Percentiles rank a stretch among this genome's conserved stretches.
Conservation (phyloP, 2,888 invertebrate species). For the Stenurella melanura region DNA sequence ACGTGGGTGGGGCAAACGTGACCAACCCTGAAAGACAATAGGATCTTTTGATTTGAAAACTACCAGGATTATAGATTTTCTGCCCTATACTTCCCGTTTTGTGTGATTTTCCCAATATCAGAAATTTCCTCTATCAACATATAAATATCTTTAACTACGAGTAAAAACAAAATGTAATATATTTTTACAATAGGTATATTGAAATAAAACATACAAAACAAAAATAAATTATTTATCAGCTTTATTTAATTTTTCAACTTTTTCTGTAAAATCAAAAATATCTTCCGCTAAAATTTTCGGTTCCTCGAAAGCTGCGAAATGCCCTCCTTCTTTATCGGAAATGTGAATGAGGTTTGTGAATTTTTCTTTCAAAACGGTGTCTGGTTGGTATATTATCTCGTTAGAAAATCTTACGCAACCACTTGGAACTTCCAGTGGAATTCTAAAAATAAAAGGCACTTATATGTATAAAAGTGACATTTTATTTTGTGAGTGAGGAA, state of each 20-base stretch:
- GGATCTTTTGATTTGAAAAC: too few relatives aligned
- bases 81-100: too few relatives aligned
- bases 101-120: too few relatives aligned
- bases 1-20: too few relatives aligned
- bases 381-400: constrained; percentile 79
- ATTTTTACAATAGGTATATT: background rate
- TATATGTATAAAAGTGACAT: too few relatives aligned
- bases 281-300: constrained; percentile 46
- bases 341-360: constrained; percentile 47
- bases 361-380: constrained; percentile 62
- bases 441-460: constrained; percentile 70
- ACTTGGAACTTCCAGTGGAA: constrained; percentile 81
- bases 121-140: too few relatives aligned
- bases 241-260: constrained; percentile 35
- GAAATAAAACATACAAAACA: background rate
- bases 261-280: constrained; percentile 48
- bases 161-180: background rate
- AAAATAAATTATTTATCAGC: background rate
- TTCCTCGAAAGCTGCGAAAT: constrained; percentile 48
- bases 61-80: too few relatives aligned
- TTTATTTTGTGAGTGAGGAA: too few relatives aligned
- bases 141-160: background rate
- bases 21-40: too few relatives aligned
- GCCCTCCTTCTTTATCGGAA: constrained; percentile 28
- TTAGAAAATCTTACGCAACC: constrained; percentile 85